Percentiles rank a stretch among this genome's conserved stretches.
phyloP scores from a whole-genome alignment of 1,140 invertebrate genomes.

The Steinernema khuongi region DNA sequence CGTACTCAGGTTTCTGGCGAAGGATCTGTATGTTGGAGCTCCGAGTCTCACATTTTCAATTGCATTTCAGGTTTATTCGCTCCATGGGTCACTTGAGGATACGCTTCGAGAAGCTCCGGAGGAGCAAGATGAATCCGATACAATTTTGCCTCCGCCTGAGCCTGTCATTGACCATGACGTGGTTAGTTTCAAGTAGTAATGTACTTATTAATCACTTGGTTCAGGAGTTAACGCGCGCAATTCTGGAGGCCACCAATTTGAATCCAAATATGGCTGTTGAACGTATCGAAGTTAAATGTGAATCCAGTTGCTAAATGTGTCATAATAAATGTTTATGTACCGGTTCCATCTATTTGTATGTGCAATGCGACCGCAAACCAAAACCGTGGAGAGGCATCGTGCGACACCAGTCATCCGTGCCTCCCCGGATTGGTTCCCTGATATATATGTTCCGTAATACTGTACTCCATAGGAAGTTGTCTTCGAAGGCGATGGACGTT shows the following conservation, averaged over 20 bases:
- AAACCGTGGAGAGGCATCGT: no score
- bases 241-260: not conserved
- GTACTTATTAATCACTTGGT: not conserved
- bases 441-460: no score
- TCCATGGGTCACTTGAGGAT: not conserved
- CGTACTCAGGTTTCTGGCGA: not conserved
- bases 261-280: not conserved
- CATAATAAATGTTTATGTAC: no score
- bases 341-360: no score
- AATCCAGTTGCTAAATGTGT: not conserved
- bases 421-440: no score
- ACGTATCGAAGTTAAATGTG: not conserved
- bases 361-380: no score
- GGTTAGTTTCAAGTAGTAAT: not conserved
- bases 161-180: not conserved
- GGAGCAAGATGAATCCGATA: not conserved
- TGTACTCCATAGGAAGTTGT: no score
- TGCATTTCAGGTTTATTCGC: not conserved
- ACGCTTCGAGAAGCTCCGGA: not conserved
- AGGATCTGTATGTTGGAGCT: not conserved
- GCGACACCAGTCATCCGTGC: no score
- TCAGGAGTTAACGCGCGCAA: not conserved
- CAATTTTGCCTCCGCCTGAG: no score
- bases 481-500: no score
- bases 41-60: not conserved